Evolutionary conservation across 2,797 vertebrate species (phyloP).

Genomic region (Falco biarmicus): DNA sequence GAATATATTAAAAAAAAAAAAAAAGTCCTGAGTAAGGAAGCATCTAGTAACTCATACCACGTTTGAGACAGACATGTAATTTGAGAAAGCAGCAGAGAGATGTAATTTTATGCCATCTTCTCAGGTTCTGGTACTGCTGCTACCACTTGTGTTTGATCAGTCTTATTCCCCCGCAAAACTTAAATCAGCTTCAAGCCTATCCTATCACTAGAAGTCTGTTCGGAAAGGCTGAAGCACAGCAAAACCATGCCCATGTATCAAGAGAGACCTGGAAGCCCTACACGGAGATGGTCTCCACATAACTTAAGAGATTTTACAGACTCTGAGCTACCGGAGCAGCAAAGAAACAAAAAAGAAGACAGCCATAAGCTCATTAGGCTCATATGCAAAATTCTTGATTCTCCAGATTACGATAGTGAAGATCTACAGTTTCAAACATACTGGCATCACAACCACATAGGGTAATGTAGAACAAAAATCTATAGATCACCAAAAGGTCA

Average conservation of each 20-base stretch:
- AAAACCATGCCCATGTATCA: not conserved
- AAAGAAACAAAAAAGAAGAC: not conserved
- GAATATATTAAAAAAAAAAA: not conserved
- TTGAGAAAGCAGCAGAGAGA: not conserved
- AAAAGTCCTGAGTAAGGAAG: not conserved
- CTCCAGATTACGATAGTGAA: not conserved
- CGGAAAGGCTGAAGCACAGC: not conserved
- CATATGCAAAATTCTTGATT: not conserved
- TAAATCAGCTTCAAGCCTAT: not conserved
- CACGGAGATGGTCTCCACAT: not conserved
- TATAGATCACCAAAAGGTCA: not conserved
- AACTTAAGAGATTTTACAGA: not conserved
- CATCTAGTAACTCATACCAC: not conserved
- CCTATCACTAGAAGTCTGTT: not conserved
- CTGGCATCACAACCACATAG: not conserved
- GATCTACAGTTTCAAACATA: not conserved
- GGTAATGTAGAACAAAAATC: not conserved
- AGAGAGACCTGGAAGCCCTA: not conserved
- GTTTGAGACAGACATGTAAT: not conserved
- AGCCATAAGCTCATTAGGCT: not conserved
- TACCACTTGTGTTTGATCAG: not conserved
- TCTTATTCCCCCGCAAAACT: not conserved
- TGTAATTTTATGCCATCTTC: not conserved
- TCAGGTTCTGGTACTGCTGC: not conserved
- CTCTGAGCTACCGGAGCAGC: not conserved